Evolutionary conservation across 2,888 invertebrate genomes (phyloP).

Genomic region (Spodoptera picta): DNA sequence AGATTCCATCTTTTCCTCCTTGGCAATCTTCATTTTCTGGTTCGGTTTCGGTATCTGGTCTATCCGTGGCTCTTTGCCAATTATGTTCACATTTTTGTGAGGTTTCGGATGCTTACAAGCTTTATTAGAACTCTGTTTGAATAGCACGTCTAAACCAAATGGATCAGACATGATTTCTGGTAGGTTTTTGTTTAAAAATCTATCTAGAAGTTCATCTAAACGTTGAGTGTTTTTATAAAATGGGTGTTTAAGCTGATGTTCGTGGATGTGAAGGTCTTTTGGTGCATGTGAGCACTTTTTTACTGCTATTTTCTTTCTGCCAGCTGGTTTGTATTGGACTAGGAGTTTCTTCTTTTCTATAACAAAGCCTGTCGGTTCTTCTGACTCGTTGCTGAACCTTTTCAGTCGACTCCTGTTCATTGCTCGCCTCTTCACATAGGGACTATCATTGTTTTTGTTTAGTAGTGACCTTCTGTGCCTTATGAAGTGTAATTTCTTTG

Average conservation of each 20-base stretch:
- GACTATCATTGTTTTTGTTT: conserved; percentile 7
- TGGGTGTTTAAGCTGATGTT: conserved; percentile 73
- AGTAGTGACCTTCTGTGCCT: conserved; percentile 24
- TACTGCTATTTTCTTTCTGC: conserved; percentile 57
- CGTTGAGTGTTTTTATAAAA: conserved; percentile 75
- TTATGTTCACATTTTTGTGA: conserved; percentile 12
- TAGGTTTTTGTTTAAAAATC: conserved; percentile 65
- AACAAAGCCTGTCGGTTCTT: conserved; percentile 61
- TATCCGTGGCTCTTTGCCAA: not conserved
- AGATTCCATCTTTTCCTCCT: not conserved
- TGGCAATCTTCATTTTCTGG: not conserved
- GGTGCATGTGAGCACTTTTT: conserved; percentile 72
- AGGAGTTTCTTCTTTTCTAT: conserved; percentile 71
- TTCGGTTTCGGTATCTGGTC: conserved; percentile 37
- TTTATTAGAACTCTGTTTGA: conserved; percentile 36
- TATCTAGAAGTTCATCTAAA: conserved; percentile 71
- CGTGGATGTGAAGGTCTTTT: conserved; percentile 68
- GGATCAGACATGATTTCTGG: conserved; percentile 60
- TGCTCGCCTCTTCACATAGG: not conserved
- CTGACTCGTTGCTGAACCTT: conserved; percentile 44
- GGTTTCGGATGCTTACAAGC: conserved; percentile 52
- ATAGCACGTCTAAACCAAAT: conserved; percentile 54
- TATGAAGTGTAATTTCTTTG: conserved; percentile 36
- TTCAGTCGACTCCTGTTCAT: conserved; percentile 44
- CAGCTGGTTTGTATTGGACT: conserved; percentile 63